phyloP scores from a whole-genome alignment of 2,888 invertebrate species.

The Tupiocoris notatus region DNA sequence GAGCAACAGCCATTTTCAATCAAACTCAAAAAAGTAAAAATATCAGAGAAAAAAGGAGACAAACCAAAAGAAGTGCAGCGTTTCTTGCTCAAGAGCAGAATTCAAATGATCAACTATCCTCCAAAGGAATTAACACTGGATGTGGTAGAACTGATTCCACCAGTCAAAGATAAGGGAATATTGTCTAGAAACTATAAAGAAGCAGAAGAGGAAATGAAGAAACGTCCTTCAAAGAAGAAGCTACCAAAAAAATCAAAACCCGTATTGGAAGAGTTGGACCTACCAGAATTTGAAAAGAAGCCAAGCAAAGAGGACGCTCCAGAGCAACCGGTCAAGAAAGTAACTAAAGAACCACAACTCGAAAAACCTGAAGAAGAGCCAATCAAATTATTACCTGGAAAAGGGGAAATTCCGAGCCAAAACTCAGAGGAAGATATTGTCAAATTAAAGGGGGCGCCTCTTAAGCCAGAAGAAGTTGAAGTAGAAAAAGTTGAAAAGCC shows the following conservation, averaged over 20 bases:
- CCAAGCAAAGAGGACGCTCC: slow-evolving; percentile 39
- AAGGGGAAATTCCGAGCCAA: slow-evolving; percentile 52
- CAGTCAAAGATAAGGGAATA: slow-evolving; percentile 54
- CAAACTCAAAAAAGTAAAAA: slow-evolving; percentile 49
- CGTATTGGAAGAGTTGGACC: slow-evolving; percentile 55
- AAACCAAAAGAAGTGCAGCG: slow-evolving; percentile 47
- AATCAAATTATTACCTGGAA: slow-evolving; percentile 46
- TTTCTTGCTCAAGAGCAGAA: slow-evolving; percentile 49
- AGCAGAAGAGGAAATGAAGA: slow-evolving; percentile 56
- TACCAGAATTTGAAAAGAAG: slow-evolving; percentile 35
- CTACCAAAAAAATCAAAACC: slow-evolving; percentile 53
- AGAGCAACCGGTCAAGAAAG: slow-evolving; percentile 15
- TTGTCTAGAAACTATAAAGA: slow-evolving; percentile 58
- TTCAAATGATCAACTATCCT: slow-evolving; percentile 49
- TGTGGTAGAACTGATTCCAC: slow-evolving; percentile 47
- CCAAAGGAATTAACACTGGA: slow-evolving; percentile 48
- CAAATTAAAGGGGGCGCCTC: slow-evolving; percentile 58
- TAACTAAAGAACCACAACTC: slow-evolving; percentile 40
- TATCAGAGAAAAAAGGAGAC: slow-evolving; percentile 47
- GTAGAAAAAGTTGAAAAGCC: slow-evolving; percentile 48
- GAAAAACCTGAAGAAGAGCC: slow-evolving; percentile 50
- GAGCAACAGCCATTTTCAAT: slow-evolving; percentile 49
- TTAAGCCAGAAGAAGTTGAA: slow-evolving; percentile 50
- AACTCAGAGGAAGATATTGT: slow-evolving; percentile 54
- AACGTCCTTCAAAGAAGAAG: slow-evolving; percentile 55